Evolutionary conservation across 2,113 vertebrate species (phyloP).

Genomic region (Struthio camelus): DNA sequence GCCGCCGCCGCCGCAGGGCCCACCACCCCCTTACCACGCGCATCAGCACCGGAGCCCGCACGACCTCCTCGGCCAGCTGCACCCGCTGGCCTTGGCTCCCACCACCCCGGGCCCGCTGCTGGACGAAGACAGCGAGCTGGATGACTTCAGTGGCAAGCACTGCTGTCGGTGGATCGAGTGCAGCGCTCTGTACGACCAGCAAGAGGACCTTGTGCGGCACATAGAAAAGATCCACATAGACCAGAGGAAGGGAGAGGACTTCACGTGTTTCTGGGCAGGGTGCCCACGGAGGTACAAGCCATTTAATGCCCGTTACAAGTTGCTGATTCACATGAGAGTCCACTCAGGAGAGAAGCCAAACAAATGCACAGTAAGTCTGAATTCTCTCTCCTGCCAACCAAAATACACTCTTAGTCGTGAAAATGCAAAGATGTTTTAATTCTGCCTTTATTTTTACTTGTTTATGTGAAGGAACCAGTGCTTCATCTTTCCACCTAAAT

Average conservation of each 20-base stretch:
- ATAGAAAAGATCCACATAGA: slow-evolving; percentile 95
- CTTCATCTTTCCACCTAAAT: neutral
- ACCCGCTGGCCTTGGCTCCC: slow-evolving; percentile 33
- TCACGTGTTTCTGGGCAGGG: slow-evolving; percentile 92
- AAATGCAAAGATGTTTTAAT: neutral
- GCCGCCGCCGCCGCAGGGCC: slow-evolving; percentile 78
- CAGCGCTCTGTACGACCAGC: slow-evolving; percentile 84
- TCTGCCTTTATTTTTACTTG: neutral
- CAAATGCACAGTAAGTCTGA: slow-evolving; percentile 90
- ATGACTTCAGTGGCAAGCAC: slow-evolving; percentile 78
- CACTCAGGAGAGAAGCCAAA: slow-evolving; percentile 99
- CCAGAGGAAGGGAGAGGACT: slow-evolving; percentile 93
- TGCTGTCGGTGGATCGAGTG: slow-evolving; percentile 90
- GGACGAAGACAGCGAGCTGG: slow-evolving; percentile 84
- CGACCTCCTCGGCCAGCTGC: slow-evolving; percentile 55
- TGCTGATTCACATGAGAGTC: slow-evolving; percentile 98
- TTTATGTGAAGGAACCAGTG: neutral
- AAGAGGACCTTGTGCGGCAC: slow-evolving; percentile 91
- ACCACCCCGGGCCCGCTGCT: slow-evolving; percentile 69
- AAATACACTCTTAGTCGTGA: neutral
- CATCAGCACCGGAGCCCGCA: slow-evolving; percentile 76
- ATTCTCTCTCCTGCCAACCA: neutral
- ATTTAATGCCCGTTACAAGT: slow-evolving; percentile 97
- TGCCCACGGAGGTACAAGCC: slow-evolving; percentile 91
- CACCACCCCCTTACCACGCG: slow-evolving; percentile 88